Evolutionary conservation across 2,113 vertebrate genomes (phyloP).

Genomic region (Ellobius talpinus): DNA sequence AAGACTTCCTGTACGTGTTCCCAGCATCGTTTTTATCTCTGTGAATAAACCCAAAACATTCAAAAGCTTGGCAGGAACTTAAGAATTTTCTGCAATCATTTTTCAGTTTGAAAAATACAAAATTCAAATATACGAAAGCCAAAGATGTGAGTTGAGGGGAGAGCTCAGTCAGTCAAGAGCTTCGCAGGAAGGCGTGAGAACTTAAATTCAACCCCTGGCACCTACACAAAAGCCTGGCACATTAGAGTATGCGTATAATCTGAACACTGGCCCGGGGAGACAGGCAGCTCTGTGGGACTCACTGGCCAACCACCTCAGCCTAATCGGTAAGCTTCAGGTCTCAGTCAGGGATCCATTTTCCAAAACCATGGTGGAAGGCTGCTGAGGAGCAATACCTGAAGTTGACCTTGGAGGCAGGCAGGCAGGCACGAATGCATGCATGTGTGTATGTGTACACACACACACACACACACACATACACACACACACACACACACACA

Average conservation of each 20-base stretch:
- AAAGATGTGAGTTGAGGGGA: not conserved
- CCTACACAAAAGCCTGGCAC: not conserved
- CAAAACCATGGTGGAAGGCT: not conserved
- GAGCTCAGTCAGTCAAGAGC: not conserved
- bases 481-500: not conserved
- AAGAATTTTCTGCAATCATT: not conserved
- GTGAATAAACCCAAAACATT: conserved; percentile 25
- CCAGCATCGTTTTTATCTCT: not conserved
- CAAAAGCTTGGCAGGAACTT: not conserved
- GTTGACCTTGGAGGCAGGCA: not conserved
- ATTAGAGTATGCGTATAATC: no score
- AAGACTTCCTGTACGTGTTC: not conserved
- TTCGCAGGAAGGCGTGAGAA: not conserved
- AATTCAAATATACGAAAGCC: not conserved
- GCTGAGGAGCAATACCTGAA: not conserved
- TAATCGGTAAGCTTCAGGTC: not conserved
- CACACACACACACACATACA: not conserved
- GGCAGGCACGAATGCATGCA: not conserved
- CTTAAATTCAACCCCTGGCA: no score
- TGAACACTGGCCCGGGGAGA: not conserved
- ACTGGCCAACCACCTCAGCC: not conserved
- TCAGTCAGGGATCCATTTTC: not conserved
- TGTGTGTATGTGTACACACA: fast-evolving
- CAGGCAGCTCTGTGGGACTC: not conserved
- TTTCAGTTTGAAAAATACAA: not conserved